Conservation (phyloP, 1,140 invertebrate species). For the Ceratosolen fusciceps region DNA sequence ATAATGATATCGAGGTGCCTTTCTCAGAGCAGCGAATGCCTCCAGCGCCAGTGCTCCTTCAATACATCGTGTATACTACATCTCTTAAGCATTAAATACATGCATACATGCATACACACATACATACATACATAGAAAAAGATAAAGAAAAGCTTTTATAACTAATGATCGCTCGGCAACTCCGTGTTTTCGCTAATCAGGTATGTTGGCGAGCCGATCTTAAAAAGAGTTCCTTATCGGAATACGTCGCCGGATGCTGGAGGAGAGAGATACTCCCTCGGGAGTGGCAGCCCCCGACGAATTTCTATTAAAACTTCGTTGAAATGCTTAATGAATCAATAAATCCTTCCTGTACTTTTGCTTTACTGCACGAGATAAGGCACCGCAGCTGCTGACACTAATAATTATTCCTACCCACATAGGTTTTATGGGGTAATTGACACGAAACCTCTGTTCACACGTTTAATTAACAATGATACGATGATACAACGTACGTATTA, state of each 20-base stretch:
- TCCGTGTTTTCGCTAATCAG: slow-evolving; percentile 24
- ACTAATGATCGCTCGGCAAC: slow-evolving; percentile 26
- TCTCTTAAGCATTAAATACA: too few relatives aligned
- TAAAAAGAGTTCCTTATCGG: slow-evolving; percentile 38
- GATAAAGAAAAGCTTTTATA: slow-evolving; percentile 35
- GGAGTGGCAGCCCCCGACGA: not conserved
- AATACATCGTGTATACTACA: too few relatives aligned
- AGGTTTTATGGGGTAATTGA: slow-evolving; percentile 24
- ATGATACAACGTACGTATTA: too few relatives aligned
- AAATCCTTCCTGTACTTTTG: not conserved
- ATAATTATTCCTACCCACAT: slow-evolving; percentile 34
- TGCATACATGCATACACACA: too few relatives aligned
- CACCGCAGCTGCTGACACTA: slow-evolving; percentile 28
- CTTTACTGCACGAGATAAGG: slow-evolving; percentile 37
- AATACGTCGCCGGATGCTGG: not conserved
- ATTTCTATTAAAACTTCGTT: not conserved
- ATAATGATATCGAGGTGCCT: slow-evolving; percentile 43
- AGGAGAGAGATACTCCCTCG: not conserved
- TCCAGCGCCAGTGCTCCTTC: slow-evolving; percentile 12
- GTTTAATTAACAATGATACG: too few relatives aligned
- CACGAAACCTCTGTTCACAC: too few relatives aligned
- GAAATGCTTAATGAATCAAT: not conserved
- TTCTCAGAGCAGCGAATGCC: slow-evolving; percentile 40
- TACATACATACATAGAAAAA: too few relatives aligned
- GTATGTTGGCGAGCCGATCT: slow-evolving; percentile 3